phyloP scores from a whole-genome alignment of 1,140 invertebrate species.

The Eupristina koningsbergeri region DNA sequence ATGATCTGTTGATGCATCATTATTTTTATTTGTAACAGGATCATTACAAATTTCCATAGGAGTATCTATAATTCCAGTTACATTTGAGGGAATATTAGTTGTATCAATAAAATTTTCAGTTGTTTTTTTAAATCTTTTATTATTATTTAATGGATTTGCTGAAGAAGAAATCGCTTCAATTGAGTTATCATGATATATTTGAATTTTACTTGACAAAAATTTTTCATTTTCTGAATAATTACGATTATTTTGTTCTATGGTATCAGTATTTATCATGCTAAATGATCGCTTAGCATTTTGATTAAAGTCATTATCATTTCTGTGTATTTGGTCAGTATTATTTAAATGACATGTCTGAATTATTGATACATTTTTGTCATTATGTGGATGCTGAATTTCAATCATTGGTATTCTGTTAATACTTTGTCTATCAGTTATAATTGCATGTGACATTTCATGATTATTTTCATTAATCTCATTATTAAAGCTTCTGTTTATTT shows the following conservation, averaged over 20 bases:
- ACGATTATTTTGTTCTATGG: neutral
- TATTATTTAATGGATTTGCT: neutral
- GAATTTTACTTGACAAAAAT: neutral
- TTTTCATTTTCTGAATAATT: slow-evolving; percentile 11
- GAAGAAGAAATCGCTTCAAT: neutral
- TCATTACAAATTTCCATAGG: neutral
- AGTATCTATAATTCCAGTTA: neutral
- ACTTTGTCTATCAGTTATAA: neutral
- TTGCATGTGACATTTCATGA: neutral
- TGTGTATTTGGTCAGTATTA: neutral
- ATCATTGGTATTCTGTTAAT: neutral
- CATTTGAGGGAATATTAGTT: neutral
- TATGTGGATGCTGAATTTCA: neutral
- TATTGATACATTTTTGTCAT: neutral
- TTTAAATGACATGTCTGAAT: neutral
- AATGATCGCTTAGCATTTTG: neutral
- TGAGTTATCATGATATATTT: slow-evolving; percentile 32
- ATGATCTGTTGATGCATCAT: neutral
- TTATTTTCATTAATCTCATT: neutral
- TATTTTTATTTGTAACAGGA: neutral
- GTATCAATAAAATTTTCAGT: neutral
- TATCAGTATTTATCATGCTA: neutral
- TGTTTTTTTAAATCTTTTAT: slow-evolving; percentile 6
- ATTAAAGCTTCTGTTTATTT: neutral
- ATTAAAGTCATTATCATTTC: neutral